Base-by-base conservation (phyloP, 2,797 vertebrate genomes). In the Molothrus ater region DNA sequence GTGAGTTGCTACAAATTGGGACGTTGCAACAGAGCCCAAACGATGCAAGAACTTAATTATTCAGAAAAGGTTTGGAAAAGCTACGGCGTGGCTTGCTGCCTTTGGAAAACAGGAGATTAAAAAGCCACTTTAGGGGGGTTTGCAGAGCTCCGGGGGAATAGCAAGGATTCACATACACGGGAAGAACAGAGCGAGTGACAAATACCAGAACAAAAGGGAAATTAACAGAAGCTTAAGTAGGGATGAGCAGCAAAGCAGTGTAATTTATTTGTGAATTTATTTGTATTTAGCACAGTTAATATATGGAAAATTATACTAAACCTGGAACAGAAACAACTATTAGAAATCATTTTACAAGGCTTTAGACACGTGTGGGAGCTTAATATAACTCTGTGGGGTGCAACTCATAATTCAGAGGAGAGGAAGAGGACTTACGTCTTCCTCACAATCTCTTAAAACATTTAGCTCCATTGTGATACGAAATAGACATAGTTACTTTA, bases 171-270 rank as follows among this genome's bases (percentile, higher is more conserved):
- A 31, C 18, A 2, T 7, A 72, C 40, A 51, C 3, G 7, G 47
- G 50, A 65, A 90, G 72, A 96, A 69, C 31, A 2, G 45, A 91
- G 61, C 54, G 32, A 53, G 73, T 60, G 89, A 94, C 86, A 97
- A 96, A 94, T 65, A 81, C 51, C 53, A 81, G 86, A 94, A 96
- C 91, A 96, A 95, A 93, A 85, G 66, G 72, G 84, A 97, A 97
- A 97, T 95, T 92, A 96, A 79, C 87, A 90, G 92, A 85, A 92
- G 88, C 79, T 92, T 95, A 92, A 92, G 92, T 68, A 92, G 91
- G 92, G 89, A 92, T 96, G 88, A 97, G 95, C 45, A 43, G 80
- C 73, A 94, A 93, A 96, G 68, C 73, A 61, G 45, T 79, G 92
- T 75, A 88, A 96, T 95, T 80, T 94, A 93, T 93, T 88, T 95